Base-by-base conservation (phyloP, 2,797 vertebrate genomes). In the Gobionotothen gibberifrons region DNA sequence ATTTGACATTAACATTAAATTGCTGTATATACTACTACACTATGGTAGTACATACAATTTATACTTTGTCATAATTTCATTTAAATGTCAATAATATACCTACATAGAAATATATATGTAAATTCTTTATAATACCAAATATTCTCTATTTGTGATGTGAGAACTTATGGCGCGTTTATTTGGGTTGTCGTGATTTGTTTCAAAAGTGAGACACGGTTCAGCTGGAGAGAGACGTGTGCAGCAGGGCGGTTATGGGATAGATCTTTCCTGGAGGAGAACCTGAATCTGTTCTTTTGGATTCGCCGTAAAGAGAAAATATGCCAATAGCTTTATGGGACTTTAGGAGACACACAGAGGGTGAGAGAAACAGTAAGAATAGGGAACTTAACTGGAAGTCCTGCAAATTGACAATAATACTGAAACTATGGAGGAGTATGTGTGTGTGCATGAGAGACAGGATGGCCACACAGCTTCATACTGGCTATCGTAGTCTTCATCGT, bases 51-150 rank as follows among this genome's bases (percentile, higher is more conserved):
- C 82, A 92, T 84, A 90, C 85, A 74, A 70, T 93, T 90, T 87
- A 93, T 94, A 93, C 90, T 93, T 94, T 93, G 87, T 92, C 93
- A 94, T 94, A 85, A 89, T 92, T 93, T 93, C 83, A 92, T 80
- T 90, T 93, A 94, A 92, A 95, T 92, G 91, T 93, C 94, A 90
- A 92, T 92, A 94, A 94, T 94, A 95, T 95, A 94, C 92, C 94
- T 95, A 94, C 91, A 95, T 95, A 95, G 91, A 95, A 95, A 95
- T 95, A 95, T 95, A 95, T 93, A 94, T 92, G 85, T 93, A 91
- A 93, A 92, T 93, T 94, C 93, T 94, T 94, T 92, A 93, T 92
- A 92, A 91, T 94, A 94, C 91, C 93, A 93, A 94, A 93, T 93
- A 94, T 92, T 92, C 92, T 92, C 85, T 93, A 88, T 93, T 93